phyloP scores from a whole-genome alignment of 2,113 vertebrate genomes.

The Crocuta crocuta region DNA sequence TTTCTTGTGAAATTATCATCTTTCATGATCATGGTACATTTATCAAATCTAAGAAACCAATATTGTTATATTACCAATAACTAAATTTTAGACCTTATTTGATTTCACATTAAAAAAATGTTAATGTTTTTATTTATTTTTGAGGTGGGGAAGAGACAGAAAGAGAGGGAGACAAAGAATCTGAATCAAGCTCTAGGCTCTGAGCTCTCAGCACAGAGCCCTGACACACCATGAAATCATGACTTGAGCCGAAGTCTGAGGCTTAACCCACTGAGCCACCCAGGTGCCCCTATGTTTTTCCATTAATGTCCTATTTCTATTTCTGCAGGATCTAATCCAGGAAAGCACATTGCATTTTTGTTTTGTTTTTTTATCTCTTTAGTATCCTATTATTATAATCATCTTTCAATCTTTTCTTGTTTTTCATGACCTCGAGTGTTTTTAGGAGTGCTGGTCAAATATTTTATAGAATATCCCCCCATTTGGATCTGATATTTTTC shows the following conservation, averaged over 20 bases:
- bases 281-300: background rate
- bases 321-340: background rate
- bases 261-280: too few relatives aligned
- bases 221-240: too few relatives aligned
- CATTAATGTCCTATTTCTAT: background rate
- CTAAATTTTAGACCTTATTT: background rate
- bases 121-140: too few relatives aligned
- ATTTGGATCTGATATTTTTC: background rate
- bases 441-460: background rate
- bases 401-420: background rate
- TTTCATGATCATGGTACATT: background rate
- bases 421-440: background rate
- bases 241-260: too few relatives aligned
- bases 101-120: background rate
- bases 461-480: background rate
- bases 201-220: too few relatives aligned
- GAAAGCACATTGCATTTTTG: background rate
- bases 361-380: background rate
- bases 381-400: background rate
- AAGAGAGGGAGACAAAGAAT: too few relatives aligned
- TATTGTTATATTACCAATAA: background rate
- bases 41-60: background rate
- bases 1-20: background rate
- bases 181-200: too few relatives aligned
- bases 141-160: too few relatives aligned